Base-by-base conservation (phyloP, 2,888 invertebrate genomes). In the Erebia aethiops region DNA sequence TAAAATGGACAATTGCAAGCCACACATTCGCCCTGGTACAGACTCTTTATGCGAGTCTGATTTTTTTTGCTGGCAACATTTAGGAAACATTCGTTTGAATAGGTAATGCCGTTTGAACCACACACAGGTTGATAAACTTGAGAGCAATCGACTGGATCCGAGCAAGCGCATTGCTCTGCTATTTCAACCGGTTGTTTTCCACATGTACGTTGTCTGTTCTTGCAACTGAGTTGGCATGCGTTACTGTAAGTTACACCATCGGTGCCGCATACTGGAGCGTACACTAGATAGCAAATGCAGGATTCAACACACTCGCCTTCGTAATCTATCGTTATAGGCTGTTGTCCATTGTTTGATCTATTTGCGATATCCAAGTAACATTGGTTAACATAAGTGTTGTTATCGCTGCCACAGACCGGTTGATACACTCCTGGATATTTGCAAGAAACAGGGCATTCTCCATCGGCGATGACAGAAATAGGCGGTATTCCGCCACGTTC, bases 11-110 rank as follows among this genome's bases (percentile, higher is more conserved):
- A 82, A 0, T 18, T 3, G 71, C 82, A 81, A 18, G 70, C 49
- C 1, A 13, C 18, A 26, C 82, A 83, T 49, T 70, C 71, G n/a
- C 83, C 83, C 10, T 52, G 21, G 4, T 71, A 74, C 1, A 43
- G 14, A 5, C 76, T 4, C 10, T 11, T 57, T 8, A 80, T 63
- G 0, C 68, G 16, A 13, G 72, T 8, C 21, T 14, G 51, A n/a
- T n/a, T 51, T 52, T 52, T 18, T n/a, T 21, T n/a, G 58, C 5
- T 71, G 49, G 13, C 73, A 52, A 13, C 77, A 62, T 46, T 21
- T n/a, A 67, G 66, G 10, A 54, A 56, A 57, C 66, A 67, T 57
- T 67, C 57, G 57, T 21, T 57, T 46, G 57, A 46, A 57, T 67
- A 67, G 14, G 74, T 74, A 2, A 51, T 41, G 2, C 60, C 61